Conservation (phyloP, 2,888 invertebrate species). For the Macrosiphum euphorbiae region DNA sequence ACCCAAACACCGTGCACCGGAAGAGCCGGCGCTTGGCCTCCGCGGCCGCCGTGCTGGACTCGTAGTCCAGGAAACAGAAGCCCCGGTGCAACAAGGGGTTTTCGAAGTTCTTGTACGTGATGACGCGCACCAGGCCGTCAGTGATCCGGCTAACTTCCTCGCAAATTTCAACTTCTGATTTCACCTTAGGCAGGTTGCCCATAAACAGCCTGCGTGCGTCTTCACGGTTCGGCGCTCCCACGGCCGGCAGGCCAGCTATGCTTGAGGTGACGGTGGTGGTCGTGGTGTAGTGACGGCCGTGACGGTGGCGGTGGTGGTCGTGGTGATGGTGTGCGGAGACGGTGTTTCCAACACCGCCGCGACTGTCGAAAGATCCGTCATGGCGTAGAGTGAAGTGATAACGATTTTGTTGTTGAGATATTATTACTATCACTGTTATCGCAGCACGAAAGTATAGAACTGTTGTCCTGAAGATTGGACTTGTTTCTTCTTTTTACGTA, state of each 20-base stretch:
- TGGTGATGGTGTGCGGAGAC: neutral
- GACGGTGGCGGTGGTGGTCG: neutral
- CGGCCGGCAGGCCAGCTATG: too few species aligned
- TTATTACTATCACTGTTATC: neutral
- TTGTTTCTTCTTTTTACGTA: too few species aligned
- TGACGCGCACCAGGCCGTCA: conserved; percentile 28
- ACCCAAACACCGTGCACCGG: conserved; percentile 25
- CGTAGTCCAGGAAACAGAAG: conserved; percentile 57
- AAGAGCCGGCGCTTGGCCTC: neutral
- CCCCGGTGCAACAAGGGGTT: conserved; percentile 23
- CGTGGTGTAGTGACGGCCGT: neutral
- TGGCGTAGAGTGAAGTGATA: neutral
- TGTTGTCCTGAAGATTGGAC: neutral
- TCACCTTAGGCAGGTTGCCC: conserved; percentile 45
- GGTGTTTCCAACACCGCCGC: neutral
- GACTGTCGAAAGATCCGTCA: neutral
- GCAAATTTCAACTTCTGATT: conserved; percentile 33
- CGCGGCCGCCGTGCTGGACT: neutral
- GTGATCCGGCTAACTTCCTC: conserved; percentile 9
- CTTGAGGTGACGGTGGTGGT: neutral
- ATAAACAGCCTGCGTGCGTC: conserved; percentile 31
- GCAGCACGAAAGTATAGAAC: neutral
- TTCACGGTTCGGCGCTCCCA: too few species aligned
- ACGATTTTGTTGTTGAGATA: neutral
- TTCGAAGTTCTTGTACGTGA: conserved; percentile 41